Evolutionary conservation across 2,888 invertebrate species (phyloP).

Genomic region (Yponomeuta cagnagella): DNA sequence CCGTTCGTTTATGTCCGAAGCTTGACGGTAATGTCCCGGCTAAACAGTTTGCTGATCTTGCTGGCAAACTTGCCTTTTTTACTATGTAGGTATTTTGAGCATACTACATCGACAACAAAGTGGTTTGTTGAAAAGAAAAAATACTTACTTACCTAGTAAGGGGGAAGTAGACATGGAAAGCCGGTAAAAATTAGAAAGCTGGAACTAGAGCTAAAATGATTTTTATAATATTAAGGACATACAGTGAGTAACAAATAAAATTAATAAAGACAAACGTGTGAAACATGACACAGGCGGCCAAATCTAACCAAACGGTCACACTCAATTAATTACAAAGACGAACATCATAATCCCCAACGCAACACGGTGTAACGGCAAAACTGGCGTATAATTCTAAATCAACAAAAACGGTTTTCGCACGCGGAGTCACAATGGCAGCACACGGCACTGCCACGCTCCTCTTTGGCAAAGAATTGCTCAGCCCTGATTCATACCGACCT

Average conservation of each 20-base stretch:
- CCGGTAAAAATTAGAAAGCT: too few relatives aligned
- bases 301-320: constrained; percentile 29
- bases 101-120: background rate
- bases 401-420: constrained; percentile 61
- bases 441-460: constrained; percentile 61
- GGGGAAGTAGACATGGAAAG: too few relatives aligned
- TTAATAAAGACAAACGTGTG: background rate
- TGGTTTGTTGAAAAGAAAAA: too few relatives aligned
- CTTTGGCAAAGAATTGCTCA: constrained; percentile 43
- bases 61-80: background rate
- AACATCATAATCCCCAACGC: constrained; percentile 36
- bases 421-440: constrained; percentile 55
- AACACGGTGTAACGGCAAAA: constrained; percentile 30
- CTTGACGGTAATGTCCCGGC: constrained; percentile 34
- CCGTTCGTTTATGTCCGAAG: constrained; percentile 42
- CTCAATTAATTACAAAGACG: constrained; percentile 48
- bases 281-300: constrained; percentile 17
- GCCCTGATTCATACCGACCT: constrained; percentile 63
- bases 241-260: background rate
- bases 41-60: constrained; percentile 38
- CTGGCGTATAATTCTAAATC: constrained; percentile 44
- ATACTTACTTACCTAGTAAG: too few relatives aligned
- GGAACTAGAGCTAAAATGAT: background rate
- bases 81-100: background rate
- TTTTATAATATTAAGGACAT: background rate